A percentile compares a stretch with the other conserved stretches of the same genome.
Evolutionary conservation across 2,113 vertebrate species (phyloP).

Genomic region (Tor tambroides): DNA sequence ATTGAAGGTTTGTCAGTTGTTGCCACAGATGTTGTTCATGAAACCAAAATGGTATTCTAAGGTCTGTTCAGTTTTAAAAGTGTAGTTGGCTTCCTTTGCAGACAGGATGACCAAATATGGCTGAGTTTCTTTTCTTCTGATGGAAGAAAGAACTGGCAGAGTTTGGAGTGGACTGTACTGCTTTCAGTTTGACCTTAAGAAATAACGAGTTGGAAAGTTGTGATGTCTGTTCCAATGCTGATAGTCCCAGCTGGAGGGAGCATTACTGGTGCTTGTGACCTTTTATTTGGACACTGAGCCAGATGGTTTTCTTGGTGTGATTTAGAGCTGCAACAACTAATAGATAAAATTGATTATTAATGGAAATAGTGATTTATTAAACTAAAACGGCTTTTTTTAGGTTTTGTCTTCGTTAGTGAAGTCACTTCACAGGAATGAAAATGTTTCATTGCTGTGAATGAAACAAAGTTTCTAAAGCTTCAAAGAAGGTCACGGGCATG

Average conservation of each 20-base stretch:
- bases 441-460: background rate
- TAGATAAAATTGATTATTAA: background rate
- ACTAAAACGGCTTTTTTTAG: background rate
- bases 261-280: background rate
- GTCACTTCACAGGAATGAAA: background rate
- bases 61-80: background rate
- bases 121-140: conserved; percentile 51
- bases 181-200: background rate
- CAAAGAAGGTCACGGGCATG: background rate
- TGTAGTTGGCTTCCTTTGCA: background rate
- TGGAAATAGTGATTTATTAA: background rate
- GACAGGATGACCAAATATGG: conserved; percentile 66
- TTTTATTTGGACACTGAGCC: background rate
- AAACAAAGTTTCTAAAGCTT: background rate
- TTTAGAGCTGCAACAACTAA: background rate
- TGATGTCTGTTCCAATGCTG: background rate
- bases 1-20: background rate
- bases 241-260: background rate
- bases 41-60: background rate
- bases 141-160: background rate
- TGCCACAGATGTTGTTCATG: background rate
- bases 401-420: background rate
- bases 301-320: background rate
- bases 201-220: background rate
- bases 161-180: background rate